Base-by-base conservation (phyloP, 2,797 vertebrate species). In the Sus cebifrons region DNA sequence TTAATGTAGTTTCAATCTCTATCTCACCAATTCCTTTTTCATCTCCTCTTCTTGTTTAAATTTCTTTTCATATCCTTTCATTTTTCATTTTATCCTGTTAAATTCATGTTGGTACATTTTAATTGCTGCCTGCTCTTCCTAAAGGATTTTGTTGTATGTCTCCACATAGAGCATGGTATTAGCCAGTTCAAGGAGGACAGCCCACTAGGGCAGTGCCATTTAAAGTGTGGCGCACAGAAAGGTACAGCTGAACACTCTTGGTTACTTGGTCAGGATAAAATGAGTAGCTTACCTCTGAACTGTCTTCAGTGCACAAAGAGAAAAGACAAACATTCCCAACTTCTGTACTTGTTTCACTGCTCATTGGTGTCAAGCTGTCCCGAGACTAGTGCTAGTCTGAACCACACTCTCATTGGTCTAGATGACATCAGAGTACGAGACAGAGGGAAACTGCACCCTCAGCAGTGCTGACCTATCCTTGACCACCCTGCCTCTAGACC, bases 1-100 rank as follows among this genome's bases (percentile, higher is more conserved):
- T 70, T 79, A 32, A 65, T 83, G 56, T 29, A 78, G 4, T 74
- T 91, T 94, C 89, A 78, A 29, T 5, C 20, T 82, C 70, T 73
- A 25, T 54, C 52, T 86, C 8, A 71, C 67, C 23, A 71, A 40
- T 82, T 92, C 44, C 32, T 93, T 90, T 85, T 83, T 83, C 36
- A 52, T 62, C 16, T 75, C 16, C 54, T 89, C 70, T 70, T 65
- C 10, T 60, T 23, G 70, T 56, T 82, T 73, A 65, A 29, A 71
- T 27, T 32, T 62, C 67, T 54, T 3, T 73, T 54, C 25, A 82
- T 60, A 54, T 25, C 11, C 17, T 27, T 4, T 70, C n/a, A 40
- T 73, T 58, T 74, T 89, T 52, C 84, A 82, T 52, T 77, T 60
- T 77, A 73, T 21, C 23, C 27, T 86, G 2, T 40, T 87, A 87